Conservation (phyloP, 1,140 invertebrate genomes). For the Cherax destructor region DNA sequence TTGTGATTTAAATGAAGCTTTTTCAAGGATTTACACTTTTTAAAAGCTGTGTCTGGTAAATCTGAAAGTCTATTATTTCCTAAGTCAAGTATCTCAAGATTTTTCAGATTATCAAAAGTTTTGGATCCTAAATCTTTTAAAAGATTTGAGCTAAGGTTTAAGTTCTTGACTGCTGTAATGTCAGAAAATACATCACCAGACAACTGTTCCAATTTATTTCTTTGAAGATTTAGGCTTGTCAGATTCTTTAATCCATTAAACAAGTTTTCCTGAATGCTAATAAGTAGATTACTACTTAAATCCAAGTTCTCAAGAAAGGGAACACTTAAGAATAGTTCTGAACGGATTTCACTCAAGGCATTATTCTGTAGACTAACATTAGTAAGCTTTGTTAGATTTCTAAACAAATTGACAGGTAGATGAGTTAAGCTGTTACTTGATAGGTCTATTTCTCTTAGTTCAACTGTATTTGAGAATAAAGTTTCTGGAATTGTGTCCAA, state of each 20-base stretch:
- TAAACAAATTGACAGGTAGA: constrained; percentile 18
- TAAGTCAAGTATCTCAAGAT: constrained; percentile 22
- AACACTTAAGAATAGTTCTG: neutral
- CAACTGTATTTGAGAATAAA: neutral
- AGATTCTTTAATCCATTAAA: constrained; percentile 20
- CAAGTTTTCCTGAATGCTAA: constrained; percentile 7
- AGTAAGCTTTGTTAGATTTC: constrained; percentile 16
- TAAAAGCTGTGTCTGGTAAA: constrained; percentile 15
- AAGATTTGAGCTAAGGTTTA: constrained; percentile 34
- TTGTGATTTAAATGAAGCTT: constrained; percentile 35
- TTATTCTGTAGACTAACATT: constrained; percentile 31
- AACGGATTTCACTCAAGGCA: neutral
- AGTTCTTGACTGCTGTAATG: neutral
- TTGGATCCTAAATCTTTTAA: neutral
- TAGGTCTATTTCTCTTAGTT: neutral
- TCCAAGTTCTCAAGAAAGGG: constrained; percentile 1
- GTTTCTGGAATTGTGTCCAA: constrained; percentile 4
- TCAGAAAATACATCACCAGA: constrained; percentile 20
- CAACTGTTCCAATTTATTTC: constrained; percentile 33
- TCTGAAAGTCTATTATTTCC: constrained; percentile 29
- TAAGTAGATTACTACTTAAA: constrained; percentile 23
- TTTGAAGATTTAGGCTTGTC: constrained; percentile 15
- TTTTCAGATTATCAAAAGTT: constrained; percentile 23
- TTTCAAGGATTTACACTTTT: constrained; percentile 24
- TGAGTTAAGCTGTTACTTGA: neutral